Evolutionary conservation across 1,140 invertebrate genomes (phyloP), one percentile per base, ranked within the genome.

Genomic region (Spodoptera litura): DNA sequence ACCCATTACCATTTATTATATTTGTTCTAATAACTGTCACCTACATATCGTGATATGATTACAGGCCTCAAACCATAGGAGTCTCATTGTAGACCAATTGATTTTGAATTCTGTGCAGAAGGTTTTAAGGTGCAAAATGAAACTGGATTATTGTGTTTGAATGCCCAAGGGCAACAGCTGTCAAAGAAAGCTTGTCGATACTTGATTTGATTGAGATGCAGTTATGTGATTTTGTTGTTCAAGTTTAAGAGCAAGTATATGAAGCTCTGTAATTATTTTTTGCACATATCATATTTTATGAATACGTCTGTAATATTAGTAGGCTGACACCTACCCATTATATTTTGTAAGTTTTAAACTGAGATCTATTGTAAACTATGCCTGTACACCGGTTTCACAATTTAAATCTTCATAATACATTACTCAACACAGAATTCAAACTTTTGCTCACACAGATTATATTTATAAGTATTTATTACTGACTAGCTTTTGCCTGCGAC

Each of bases 1-100:
- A 49, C n/a, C 38, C 9, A 66, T 66, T 66, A 49, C 15, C 38
- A 20, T 49, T 66, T 31, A 64, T 44, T 9, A 44, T 64, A 44
- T 64, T 64, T 64, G 35, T 49, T 66, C 13, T 66, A 49, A 20
- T 66, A 66, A 20, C 38, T 66, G 38, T 49, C 62, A 10, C 61
- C 35, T 44, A 44, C 35, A 64, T 9, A 44, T 44, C 15, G 9
- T 49, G 20, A 66, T 35, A 49, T 66, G 15, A 49, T 20, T 49
- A 66, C 3, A 20, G 20, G 15, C 38, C 38, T 35, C 27, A 10
- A 12, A 20, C 11, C 61, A 10, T 0, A 20, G n/a, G 31, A 15
- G 4, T 9, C 0, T 20, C n/a, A 64, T 20, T 20, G 6, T 56
- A 38, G 13, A 44, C 15, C 4, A 44, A 2, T 12, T 15, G 35